Evolutionary conservation across 2,797 vertebrate species (phyloP).

Genomic region (Stomatorhinus walkeri): DNA sequence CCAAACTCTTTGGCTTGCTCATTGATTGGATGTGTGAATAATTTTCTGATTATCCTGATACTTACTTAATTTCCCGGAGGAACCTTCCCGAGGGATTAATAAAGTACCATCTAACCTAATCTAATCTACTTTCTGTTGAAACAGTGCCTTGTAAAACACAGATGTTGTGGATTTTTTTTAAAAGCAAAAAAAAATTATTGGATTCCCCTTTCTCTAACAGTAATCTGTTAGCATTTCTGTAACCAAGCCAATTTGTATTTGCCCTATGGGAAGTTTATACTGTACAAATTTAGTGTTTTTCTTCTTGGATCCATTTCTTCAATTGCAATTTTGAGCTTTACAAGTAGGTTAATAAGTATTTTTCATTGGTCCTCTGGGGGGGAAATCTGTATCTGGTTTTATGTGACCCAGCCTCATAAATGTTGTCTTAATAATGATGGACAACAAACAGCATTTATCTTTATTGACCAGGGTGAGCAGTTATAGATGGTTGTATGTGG

Average conservation of each 20-base stretch:
- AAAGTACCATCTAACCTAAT: too few species aligned
- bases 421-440: background rate
- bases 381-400: background rate
- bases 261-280: background rate
- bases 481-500: background rate
- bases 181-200: background rate
- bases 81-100: too few species aligned
- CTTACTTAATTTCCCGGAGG: too few species aligned
- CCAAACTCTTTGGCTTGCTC: background rate
- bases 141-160: background rate
- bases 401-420: background rate
- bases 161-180: background rate
- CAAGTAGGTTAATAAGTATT: background rate
- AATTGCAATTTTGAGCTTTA: background rate
- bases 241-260: background rate
- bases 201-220: background rate
- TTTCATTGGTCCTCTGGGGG: background rate
- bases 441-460: background rate
- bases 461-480: background rate
- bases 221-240: background rate
- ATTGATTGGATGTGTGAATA: background rate
- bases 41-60: background rate
- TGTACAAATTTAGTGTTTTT: background rate
- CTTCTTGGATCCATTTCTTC: background rate
- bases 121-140: background rate